These are phyloP conservation scores for Microcebus ravelobensis DNA, from an alignment of 2,113 vertebrate genomes.

Conservation along the genomic window DNA sequence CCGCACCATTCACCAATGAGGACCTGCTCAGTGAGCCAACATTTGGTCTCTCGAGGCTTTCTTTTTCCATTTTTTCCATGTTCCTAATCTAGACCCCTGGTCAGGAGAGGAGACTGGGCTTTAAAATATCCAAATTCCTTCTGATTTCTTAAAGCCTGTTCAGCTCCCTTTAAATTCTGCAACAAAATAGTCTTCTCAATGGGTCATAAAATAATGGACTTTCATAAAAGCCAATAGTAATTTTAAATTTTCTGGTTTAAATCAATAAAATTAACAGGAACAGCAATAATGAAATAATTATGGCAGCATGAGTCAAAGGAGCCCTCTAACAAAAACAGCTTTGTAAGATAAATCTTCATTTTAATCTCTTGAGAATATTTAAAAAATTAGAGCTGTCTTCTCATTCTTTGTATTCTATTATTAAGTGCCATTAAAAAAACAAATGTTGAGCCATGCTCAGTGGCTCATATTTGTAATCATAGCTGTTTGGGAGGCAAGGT, in stretches of 20 bases:
- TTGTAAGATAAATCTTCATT: slow-evolving; percentile 36
- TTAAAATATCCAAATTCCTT: slow-evolving; percentile 60
- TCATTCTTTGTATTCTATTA: slow-evolving; percentile 47
- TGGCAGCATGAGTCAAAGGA: slow-evolving; percentile 28
- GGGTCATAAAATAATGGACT: slow-evolving; percentile 65
- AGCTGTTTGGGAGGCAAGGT: too few species aligned
- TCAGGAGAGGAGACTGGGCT: slow-evolving; percentile 47
- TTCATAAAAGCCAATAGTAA: slow-evolving; percentile 42
- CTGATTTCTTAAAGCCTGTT: slow-evolving; percentile 46
- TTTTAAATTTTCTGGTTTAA: slow-evolving; percentile 71
- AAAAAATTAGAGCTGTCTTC: neutral
- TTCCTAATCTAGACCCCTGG: slow-evolving; percentile 60
- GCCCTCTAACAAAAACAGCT: slow-evolving; percentile 62
- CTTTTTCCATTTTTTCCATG: slow-evolving; percentile 56
- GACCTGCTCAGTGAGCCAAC: slow-evolving; percentile 61
- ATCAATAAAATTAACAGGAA: slow-evolving; percentile 65
- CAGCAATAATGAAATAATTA: slow-evolving; percentile 56
- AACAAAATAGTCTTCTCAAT: slow-evolving; percentile 59
- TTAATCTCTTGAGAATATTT: slow-evolving; percentile 43
- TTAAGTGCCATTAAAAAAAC: slow-evolving; percentile 30
- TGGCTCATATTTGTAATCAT: too few species aligned
- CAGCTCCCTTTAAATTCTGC: slow-evolving; percentile 60
- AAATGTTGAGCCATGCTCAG: too few species aligned
- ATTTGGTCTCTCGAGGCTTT: slow-evolving; percentile 66
- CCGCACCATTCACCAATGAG: slow-evolving; percentile 44